Base-by-base conservation (phyloP, 1,140 invertebrate species). In the Cyphomyrmex costatus region DNA sequence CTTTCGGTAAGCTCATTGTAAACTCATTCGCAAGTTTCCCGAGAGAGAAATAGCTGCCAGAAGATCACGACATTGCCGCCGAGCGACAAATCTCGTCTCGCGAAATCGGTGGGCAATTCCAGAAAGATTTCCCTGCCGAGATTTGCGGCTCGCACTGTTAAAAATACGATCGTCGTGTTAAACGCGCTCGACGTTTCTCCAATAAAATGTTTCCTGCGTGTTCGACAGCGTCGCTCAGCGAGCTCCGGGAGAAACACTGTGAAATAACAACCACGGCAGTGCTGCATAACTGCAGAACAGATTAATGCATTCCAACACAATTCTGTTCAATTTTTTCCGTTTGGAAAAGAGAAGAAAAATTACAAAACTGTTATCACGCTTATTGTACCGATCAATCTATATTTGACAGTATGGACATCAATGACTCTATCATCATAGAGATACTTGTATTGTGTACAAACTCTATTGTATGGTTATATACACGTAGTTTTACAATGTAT, bases 151-250 rank as follows among this genome's bases (percentile, higher is more conserved):
- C 42, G 58, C 36, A 16, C 19, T 46, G 76, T 30, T 65, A 78
- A 78, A 78, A 78, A 78, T 36, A 65, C 76, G 61, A 80, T 80
- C 53, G 76, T 30, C 49, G 46, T 30, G 66, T 74, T 51, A 82
- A 70, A 61, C 60, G 85, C 76, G 53, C 60, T 21, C 60, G 84
- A 85, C 84, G 76, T 86, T 86, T 86, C 53, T 86, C 65, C 42
- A 49, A 83, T 53, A 63, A 86, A 83, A 70, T 73, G 61, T 61
- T 86, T 80, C 56, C 65, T 79, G 56, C 78, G 53, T 51, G 61
- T 65, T 73, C 84, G 76, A 66, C 58, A 61, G 30, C 65, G 53
- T 70, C 80, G 80, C 49, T 60, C 56, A 58, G 36, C 24, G 70
- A 73, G 76, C 70, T 42, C 46, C 24, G 24, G 53, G 56, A 42